A percentile compares a stretch with the other conserved stretches of the same genome.
Conservation (phyloP, 2,797 vertebrate genomes). For the Melanotaenia pygmaea region DNA sequence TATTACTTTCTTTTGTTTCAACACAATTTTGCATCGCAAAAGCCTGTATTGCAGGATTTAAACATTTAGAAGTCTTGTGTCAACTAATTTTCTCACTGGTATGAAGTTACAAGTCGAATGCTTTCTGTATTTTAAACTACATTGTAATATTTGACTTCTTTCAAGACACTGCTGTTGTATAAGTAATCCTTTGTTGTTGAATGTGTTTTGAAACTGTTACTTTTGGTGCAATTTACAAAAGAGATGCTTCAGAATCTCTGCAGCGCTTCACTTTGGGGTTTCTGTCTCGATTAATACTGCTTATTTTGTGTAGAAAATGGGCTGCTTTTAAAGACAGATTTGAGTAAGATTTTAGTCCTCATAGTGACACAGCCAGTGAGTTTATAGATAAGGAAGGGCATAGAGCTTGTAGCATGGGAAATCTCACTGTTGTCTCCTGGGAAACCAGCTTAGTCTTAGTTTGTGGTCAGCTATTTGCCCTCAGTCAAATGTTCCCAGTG, state of each 20-base stretch:
- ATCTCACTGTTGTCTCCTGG: constrained; percentile 68
- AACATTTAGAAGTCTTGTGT: neutral
- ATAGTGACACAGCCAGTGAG: constrained; percentile 18
- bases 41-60: neutral
- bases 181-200: neutral
- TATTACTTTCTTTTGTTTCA: neutral
- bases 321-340: constrained; percentile 2
- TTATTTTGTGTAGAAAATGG: constrained; percentile 1
- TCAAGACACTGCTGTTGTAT: neutral
- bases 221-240: neutral
- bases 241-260: neutral
- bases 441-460: constrained; percentile 70
- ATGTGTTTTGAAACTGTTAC: neutral
- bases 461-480: constrained; percentile 71
- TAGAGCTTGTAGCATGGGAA: constrained; percentile 56
- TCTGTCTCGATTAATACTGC: constrained; percentile 5
- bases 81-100: neutral
- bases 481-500: constrained; percentile 60
- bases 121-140: neutral
- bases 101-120: neutral
- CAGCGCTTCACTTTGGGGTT: neutral
- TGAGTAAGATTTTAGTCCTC: constrained; percentile 13
- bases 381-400: constrained; percentile 25
- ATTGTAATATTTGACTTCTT: neutral
- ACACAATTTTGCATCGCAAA: neutral